Conservation (phyloP, 2,888 invertebrate genomes). For the Gibbula magus region DNA sequence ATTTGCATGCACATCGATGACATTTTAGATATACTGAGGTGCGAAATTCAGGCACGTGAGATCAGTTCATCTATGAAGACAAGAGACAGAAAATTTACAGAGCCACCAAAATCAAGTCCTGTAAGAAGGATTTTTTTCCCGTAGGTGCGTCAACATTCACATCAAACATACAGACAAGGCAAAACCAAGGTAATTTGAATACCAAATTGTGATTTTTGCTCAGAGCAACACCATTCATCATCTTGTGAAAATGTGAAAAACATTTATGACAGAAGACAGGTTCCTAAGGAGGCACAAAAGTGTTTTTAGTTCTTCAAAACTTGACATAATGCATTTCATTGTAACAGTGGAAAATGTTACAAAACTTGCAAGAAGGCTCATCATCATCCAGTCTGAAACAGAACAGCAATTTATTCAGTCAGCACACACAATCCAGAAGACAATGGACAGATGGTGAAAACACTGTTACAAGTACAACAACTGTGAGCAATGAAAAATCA, state of each 20-base stretch:
- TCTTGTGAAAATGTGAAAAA: constrained; percentile 13
- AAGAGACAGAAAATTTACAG: too few relatives aligned
- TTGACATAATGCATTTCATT: neutral
- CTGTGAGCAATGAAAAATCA: neutral
- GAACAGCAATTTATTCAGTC: neutral
- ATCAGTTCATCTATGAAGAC: neutral
- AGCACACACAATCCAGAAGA: neutral
- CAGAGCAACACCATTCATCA: neutral
- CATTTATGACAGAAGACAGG: neutral
- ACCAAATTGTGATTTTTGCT: constrained; percentile 2
- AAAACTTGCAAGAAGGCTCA: neutral
- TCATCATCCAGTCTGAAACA: constrained; percentile 5
- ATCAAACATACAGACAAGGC: neutral
- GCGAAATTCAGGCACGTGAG: constrained; percentile 5
- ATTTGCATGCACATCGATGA: neutral
- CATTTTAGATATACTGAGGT: neutral
- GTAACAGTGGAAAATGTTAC: neutral
- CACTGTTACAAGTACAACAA: neutral
- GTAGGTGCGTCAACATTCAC: neutral
- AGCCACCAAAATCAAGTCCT: neutral
- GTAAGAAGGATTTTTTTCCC: neutral
- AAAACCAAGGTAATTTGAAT: neutral
- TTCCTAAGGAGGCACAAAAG: neutral
- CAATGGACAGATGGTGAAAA: neutral
- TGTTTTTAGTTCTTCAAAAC: neutral